phyloP scores from a whole-genome alignment of 2,888 invertebrate species.

The Himalopsyche japonica region DNA sequence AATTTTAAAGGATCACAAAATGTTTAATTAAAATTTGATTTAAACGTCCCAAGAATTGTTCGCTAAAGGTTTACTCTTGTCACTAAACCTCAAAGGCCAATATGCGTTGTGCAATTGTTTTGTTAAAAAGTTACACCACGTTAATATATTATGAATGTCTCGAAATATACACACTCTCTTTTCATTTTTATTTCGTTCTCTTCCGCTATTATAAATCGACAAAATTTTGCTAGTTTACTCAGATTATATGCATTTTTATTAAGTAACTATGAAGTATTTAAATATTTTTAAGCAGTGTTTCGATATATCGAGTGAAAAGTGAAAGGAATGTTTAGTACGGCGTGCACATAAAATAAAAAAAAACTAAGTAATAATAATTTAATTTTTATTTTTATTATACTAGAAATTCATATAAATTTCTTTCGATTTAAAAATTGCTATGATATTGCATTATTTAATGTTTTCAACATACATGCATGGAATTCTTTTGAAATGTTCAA shows the following conservation, averaged over 20 bases:
- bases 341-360: neutral
- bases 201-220: neutral
- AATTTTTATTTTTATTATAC: no score
- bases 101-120: neutral
- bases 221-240: neutral
- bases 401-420: no score
- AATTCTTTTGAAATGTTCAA: no score
- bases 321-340: neutral
- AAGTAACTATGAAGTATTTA: neutral
- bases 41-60: no score
- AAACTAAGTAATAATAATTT: no score
- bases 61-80: no score
- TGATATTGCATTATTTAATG: no score
- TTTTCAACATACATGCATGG: no score
- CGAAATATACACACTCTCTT: neutral
- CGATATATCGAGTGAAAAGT: neutral
- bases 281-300: neutral
- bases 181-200: neutral
- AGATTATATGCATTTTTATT: neutral
- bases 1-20: no score
- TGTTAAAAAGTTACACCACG: neutral
- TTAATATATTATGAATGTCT: neutral
- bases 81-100: no score
- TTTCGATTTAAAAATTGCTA: no score
- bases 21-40: no score